These are phyloP conservation scores for Yponomeuta malinellus DNA, from an alignment of 2,888 invertebrate genomes.

Conservation along the genomic window DNA sequence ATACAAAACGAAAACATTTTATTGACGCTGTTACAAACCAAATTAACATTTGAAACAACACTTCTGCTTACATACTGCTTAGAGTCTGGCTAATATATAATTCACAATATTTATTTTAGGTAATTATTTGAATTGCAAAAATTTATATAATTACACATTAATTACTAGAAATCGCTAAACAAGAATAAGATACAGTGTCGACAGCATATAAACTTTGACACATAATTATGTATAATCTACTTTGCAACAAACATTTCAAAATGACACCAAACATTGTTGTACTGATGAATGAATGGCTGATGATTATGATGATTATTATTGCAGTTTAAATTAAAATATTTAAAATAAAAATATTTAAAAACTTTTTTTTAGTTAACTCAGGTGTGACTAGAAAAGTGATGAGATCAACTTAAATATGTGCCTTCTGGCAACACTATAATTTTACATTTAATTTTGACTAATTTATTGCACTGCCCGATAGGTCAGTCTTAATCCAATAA, in stretches of 20 bases:
- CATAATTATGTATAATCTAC: too few relatives aligned
- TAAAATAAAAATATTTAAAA: too few relatives aligned
- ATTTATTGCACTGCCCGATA: constrained; percentile 66
- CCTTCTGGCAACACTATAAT: constrained; percentile 20
- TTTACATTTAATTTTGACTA: constrained; percentile 19
- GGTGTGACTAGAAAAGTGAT: constrained; percentile 21
- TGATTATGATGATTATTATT: too few relatives aligned
- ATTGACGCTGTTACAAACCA: constrained; percentile 42
- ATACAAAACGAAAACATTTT: constrained; percentile 61
- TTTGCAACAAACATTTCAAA: background rate
- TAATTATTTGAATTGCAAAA: background rate
- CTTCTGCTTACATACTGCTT: constrained; percentile 23
- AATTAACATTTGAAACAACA: constrained; percentile 31
- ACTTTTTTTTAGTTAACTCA: too few relatives aligned
- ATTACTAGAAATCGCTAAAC: background rate
- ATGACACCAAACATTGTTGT: background rate
- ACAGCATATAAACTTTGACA: too few relatives aligned
- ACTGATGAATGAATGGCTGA: too few relatives aligned
- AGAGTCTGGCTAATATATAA: constrained; percentile 21
- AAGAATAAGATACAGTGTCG: too few relatives aligned
- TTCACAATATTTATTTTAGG: background rate
- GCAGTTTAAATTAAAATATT: too few relatives aligned
- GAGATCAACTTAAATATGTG: constrained; percentile 18
- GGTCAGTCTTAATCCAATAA: constrained; percentile 47
- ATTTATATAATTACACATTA: background rate